Evolutionary conservation across 2,797 vertebrate species (phyloP).

Genomic region (Alouatta caraya): DNA sequence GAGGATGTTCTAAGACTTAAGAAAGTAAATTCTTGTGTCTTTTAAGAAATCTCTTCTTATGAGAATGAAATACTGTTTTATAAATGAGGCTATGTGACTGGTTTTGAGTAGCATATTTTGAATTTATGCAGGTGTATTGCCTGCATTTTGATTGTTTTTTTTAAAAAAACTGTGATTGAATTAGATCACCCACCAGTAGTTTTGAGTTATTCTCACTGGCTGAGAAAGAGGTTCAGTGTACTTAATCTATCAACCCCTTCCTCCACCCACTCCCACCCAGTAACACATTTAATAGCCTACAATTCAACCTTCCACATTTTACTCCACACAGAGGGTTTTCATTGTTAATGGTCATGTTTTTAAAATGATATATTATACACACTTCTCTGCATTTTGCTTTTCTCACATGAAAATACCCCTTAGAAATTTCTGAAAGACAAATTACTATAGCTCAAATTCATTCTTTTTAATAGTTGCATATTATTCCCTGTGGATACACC

Average conservation of each 20-base stretch:
- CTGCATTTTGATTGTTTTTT: neutral
- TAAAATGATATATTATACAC: neutral
- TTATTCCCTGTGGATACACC: neutral
- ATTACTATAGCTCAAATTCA: neutral
- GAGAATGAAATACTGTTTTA: neutral
- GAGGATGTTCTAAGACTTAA: slow-evolving; percentile 43
- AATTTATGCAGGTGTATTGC: neutral
- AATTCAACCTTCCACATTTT: neutral
- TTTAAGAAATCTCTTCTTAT: slow-evolving; percentile 50
- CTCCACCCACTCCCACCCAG: neutral
- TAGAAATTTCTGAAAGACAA: slow-evolving; percentile 16
- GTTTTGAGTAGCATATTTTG: neutral
- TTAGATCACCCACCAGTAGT: rapidly evolving
- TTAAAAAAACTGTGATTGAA: neutral
- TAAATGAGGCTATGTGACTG: neutral
- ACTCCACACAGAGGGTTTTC: neutral
- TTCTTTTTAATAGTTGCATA: slow-evolving; percentile 46
- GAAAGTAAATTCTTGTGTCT: slow-evolving; percentile 50
- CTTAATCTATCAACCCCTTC: neutral
- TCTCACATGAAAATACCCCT: neutral
- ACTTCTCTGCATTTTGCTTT: neutral
- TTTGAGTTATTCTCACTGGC: neutral
- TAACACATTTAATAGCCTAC: neutral
- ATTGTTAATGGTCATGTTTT: neutral
- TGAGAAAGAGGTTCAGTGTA: neutral